These are phyloP conservation scores for Apus apus DNA, from an alignment of 2,113 vertebrate species.

Conservation along the genomic window DNA sequence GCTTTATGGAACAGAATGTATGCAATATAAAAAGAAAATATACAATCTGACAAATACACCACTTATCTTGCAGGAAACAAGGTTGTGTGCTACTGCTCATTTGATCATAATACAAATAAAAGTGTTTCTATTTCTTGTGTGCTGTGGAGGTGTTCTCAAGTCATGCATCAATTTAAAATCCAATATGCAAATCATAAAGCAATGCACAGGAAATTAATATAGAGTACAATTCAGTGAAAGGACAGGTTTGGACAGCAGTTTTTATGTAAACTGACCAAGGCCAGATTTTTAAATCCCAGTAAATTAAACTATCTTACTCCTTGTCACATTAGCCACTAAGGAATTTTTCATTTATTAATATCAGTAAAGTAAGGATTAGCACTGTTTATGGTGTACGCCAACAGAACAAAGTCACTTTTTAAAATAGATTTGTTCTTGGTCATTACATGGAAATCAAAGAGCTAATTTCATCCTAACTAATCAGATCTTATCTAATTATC, in stretches of 20 bases:
- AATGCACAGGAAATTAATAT: neutral
- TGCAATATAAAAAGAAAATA: neutral
- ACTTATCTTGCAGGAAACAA: neutral
- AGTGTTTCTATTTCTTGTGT: neutral
- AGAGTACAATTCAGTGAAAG: neutral
- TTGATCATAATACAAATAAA: conserved; percentile 6
- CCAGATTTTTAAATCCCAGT: neutral
- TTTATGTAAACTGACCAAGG: neutral
- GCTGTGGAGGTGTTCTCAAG: neutral
- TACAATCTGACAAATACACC: neutral
- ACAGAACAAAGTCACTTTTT: neutral
- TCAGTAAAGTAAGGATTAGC: neutral
- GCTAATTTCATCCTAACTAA: neutral
- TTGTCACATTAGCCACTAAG: neutral
- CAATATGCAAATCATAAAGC: neutral
- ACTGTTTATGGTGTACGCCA: neutral
- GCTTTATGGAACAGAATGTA: neutral
- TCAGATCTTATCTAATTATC: neutral
- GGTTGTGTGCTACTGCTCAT: neutral
- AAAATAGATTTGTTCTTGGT: neutral
- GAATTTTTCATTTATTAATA: neutral
- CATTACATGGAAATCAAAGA: neutral
- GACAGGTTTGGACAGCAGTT: neutral
- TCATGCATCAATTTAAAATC: neutral
- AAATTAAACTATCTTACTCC: neutral